Evolutionary conservation across 2,888 invertebrate genomes (phyloP).

Genomic region (Tipula unca): DNA sequence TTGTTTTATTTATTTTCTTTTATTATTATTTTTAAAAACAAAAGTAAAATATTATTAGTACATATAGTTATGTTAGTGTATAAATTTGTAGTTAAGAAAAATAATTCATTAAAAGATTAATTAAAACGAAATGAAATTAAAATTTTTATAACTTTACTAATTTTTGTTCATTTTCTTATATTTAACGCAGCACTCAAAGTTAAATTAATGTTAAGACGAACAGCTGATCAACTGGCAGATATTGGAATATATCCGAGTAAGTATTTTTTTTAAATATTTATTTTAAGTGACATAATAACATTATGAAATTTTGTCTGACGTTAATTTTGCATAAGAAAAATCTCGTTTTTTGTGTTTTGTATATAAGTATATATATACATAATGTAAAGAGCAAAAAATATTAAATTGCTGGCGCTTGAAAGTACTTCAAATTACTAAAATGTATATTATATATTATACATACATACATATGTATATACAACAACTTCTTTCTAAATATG

Average conservation of each 20-base stretch:
- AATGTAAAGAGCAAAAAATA: not conserved
- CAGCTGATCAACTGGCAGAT: constrained; percentile 90
- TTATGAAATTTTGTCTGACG: constrained; percentile 20
- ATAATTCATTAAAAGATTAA: constrained; percentile 15
- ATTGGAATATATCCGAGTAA: constrained; percentile 99
- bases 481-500: not conserved
- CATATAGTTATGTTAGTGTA: not conserved
- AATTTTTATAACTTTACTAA: not conserved
- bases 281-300: not conserved
- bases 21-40: not conserved
- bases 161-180: constrained; percentile 34
- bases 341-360: not conserved
- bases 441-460: not conserved
- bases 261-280: constrained; percentile 42
- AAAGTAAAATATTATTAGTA: not conserved
- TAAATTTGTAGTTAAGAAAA: constrained; percentile 15
- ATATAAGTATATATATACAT: no score
- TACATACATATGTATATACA: not conserved
- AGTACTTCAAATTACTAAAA: not conserved
- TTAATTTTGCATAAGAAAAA: not conserved
- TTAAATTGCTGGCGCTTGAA: constrained; percentile 8
- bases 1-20: constrained; percentile 2
- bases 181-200: constrained; percentile 75
- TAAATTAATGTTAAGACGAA: constrained; percentile 90
- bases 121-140: not conserved